These are phyloP conservation scores for Danio jaintianensis DNA, from an alignment of 2,797 vertebrate species.

Conservation along the genomic window DNA sequence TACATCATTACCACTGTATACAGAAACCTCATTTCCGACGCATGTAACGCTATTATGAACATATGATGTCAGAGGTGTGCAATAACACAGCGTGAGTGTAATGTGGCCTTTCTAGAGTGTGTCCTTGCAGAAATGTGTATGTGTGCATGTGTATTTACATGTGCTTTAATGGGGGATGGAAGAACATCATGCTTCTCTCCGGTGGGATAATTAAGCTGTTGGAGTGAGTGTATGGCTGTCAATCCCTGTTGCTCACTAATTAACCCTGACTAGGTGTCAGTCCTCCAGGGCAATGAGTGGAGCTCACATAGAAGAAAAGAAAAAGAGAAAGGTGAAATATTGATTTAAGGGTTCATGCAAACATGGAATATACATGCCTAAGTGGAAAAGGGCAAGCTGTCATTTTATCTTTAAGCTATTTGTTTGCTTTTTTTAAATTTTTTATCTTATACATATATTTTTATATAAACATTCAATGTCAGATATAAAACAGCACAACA, in stretches of 20 bases:
- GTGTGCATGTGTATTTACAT: conserved; percentile 16
- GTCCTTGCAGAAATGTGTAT: neutral
- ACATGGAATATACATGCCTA: neutral
- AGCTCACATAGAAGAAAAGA: conserved; percentile 5
- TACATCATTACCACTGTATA: conserved; percentile 27
- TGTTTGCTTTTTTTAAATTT: neutral
- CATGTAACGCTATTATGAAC: conserved; percentile 32
- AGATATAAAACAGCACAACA: neutral
- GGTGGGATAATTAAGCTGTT: conserved; percentile 48
- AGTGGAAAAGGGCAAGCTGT: neutral
- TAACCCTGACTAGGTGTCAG: conserved; percentile 31
- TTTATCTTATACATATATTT: neutral
- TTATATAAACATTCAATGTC: neutral
- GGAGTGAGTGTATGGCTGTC: conserved; percentile 29
- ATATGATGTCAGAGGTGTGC: conserved; percentile 42
- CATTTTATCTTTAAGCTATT: too few relatives aligned
- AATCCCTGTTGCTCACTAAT: conserved; percentile 41
- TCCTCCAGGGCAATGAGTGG: conserved; percentile 22
- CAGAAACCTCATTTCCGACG: conserved; percentile 19
- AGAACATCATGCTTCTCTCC: conserved; percentile 23
- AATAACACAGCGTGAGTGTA: conserved; percentile 15
- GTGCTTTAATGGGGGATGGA: conserved; percentile 20
- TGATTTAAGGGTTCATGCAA: neutral
- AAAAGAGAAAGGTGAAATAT: conserved; percentile 1
- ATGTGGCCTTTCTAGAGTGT: neutral